Conservation (phyloP, 2,113 vertebrate genomes). For the Apteryx mantelli region DNA sequence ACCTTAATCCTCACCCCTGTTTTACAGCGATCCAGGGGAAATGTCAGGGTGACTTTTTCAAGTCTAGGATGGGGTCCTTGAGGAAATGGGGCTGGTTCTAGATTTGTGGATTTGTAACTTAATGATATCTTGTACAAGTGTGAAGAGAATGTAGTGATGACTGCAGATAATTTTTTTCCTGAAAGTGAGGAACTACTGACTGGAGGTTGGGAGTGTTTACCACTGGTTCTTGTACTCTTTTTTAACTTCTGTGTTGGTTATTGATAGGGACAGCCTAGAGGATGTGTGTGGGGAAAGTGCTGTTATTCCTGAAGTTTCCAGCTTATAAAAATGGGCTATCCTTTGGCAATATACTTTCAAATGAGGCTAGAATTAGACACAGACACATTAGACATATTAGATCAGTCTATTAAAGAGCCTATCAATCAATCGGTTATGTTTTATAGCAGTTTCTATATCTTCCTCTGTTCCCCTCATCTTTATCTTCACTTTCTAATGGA, state of each 20-base stretch:
- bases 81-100: background rate
- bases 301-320: background rate
- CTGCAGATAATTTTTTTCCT: background rate
- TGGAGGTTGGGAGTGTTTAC: background rate
- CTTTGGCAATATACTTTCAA: background rate
- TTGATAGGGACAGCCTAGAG: background rate
- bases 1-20: background rate
- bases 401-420: slow-evolving; percentile 35
- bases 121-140: background rate
- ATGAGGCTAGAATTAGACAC: background rate
- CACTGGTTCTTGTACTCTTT: background rate
- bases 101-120: background rate
- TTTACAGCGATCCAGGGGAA: background rate
- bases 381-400: background rate
- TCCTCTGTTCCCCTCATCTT: background rate
- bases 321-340: background rate
- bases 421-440: slow-evolving; percentile 48
- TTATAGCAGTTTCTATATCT: slow-evolving; percentile 3
- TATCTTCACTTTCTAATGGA: slow-evolving; percentile 46
- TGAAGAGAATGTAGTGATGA: background rate
- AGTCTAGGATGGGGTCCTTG: background rate
- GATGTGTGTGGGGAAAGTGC: background rate
- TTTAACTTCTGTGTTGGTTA: background rate
- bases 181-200: background rate
- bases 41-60: background rate